These are phyloP conservation scores for Limnephilus marmoratus DNA, from an alignment of 2,888 invertebrate species.

Conservation along the genomic window DNA sequence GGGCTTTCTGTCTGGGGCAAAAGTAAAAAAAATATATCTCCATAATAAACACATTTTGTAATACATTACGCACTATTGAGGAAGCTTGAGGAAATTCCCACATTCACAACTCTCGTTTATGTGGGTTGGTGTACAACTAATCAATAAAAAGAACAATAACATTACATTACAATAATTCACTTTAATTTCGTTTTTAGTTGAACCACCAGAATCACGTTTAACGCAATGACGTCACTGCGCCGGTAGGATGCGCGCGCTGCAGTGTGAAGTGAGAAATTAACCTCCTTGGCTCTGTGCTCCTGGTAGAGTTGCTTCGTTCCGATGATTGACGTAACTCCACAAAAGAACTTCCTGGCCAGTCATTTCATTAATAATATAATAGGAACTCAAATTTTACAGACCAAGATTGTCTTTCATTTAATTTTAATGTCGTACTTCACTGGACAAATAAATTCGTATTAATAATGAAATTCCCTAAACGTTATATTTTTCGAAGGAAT, in stretches of 20 bases:
- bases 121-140: background rate
- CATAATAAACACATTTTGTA: no score
- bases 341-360: background rate
- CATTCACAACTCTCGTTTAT: no score
- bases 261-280: background rate
- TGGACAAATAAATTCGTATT: no score
- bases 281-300: constrained; percentile 43
- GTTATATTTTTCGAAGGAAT: no score
- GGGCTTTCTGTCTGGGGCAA: no score
- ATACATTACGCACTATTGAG: no score
- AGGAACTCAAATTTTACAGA: background rate
- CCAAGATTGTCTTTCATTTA: background rate
- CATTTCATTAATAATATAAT: background rate
- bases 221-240: constrained; percentile 50
- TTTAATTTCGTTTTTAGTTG: background rate
- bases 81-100: no score
- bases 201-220: background rate
- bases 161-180: background rate
- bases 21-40: no score
- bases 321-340: constrained; percentile 61
- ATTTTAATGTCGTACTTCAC: background rate
- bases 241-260: constrained; percentile 43
- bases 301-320: constrained; percentile 40
- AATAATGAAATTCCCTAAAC: no score
- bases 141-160: background rate